Conservation (phyloP, 2,888 invertebrate genomes). For the Amiota mariae region DNA sequence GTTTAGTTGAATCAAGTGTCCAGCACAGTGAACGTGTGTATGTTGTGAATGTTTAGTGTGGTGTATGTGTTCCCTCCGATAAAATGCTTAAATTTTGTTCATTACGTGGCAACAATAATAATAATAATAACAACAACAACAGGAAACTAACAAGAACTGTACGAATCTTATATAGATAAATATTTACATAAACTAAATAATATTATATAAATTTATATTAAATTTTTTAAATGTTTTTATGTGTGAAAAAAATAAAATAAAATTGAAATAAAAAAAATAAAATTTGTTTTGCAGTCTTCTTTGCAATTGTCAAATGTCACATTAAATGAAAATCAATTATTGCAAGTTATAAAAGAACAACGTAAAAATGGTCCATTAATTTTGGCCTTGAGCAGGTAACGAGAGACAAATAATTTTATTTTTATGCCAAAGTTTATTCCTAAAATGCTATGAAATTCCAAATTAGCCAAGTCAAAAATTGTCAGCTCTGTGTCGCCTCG, state of each 20-base stretch:
- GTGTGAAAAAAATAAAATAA: constrained; percentile 37
- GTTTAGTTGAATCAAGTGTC: background rate
- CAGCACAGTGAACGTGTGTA: constrained; percentile 16
- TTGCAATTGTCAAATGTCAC: constrained; percentile 59
- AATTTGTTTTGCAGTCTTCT: constrained; percentile 48
- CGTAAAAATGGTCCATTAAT: constrained; percentile 62
- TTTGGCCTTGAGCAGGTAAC: constrained; percentile 68
- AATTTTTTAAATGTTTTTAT: constrained; percentile 34
- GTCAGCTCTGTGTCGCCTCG: no score
- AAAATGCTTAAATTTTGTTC: constrained; percentile 71
- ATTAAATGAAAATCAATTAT: constrained; percentile 58
- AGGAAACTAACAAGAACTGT: constrained; percentile 56
- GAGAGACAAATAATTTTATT: no score
- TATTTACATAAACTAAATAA: background rate
- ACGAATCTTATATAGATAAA: constrained; percentile 35
- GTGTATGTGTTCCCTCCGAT: constrained; percentile 10
- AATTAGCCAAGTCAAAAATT: no score
- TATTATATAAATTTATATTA: constrained; percentile 30
- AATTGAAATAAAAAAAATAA: background rate
- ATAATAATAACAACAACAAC: constrained; percentile 6
- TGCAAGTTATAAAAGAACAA: constrained; percentile 56
- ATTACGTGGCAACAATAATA: constrained; percentile 44
- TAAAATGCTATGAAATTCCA: no score
- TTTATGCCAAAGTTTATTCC: no score
- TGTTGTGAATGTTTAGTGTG: background rate